Evolutionary conservation across 1,140 invertebrate genomes (phyloP), one percentile per base, ranked within the genome.

Genomic region (Caenorhabditis latens): DNA sequence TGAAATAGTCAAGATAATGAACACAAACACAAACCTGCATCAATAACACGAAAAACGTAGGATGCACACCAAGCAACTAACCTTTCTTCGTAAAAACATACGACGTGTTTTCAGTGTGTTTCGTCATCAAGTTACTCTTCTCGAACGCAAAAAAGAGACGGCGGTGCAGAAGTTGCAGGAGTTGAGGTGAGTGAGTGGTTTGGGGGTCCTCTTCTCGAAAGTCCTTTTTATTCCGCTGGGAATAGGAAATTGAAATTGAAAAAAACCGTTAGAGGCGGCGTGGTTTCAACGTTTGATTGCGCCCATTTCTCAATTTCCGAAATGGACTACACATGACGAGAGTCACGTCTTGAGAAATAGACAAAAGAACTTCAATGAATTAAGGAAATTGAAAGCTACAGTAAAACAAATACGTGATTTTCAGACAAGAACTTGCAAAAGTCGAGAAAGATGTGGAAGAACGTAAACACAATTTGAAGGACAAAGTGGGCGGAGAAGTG

Each of bases 71-170:
- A 32, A 40, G 24, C 16, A 19, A 50, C 71, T 79, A 24, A 79
- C 71, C 71, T 79, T 79, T 79, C 19, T 79, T 79, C 4, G 46
- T 50, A 11, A 79, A 79, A n/a, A 79, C 71, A 53, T 79, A 79
- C 8, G 71, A 50, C 46, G 71, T 79, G 71, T 50, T 79, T 79
- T 79, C 71, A 79, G 71, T 50, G 71, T 79, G 40, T 48, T 79
- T 79, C 71, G 71, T 50, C 71, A 79, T 79, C 71, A 79, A 53
- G 40, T 42, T 8, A 9, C 46, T 14, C 46, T 50, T 79, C 71
- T 79, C 71, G 71, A 79, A 79, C 71, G 71, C 71, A 79, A 79
- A 53, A 79, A 79, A 79, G 71, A 79, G n/a, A 50, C n/a, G 24
- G 71, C 71, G 2, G 71, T 79, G 71, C 71, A 79, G 71, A 79